Conservation (phyloP, 1,140 invertebrate species). For the Diachasma alloeum region DNA sequence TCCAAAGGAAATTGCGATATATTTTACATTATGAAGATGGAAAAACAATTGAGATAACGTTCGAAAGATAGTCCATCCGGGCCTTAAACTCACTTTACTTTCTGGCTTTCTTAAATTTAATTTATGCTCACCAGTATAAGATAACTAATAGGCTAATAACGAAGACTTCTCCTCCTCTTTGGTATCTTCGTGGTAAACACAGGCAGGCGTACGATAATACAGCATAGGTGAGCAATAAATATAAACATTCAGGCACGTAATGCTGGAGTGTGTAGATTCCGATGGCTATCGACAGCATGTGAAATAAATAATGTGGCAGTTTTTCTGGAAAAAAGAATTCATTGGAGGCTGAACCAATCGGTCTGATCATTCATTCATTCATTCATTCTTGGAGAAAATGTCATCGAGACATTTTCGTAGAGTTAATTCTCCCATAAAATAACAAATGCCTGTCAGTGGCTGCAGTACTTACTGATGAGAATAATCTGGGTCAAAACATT, state of each 20-base stretch:
- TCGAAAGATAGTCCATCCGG: too few species aligned
- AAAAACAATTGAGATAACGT: too few species aligned
- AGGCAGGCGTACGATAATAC: slow-evolving; percentile 50
- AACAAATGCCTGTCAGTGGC: background rate
- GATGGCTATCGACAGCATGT: slow-evolving; percentile 46
- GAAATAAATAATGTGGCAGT: slow-evolving; percentile 41
- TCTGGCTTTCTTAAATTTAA: background rate
- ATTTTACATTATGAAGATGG: too few species aligned
- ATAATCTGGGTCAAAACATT: background rate
- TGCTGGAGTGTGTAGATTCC: slow-evolving; percentile 51
- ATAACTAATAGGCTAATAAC: slow-evolving; percentile 53
- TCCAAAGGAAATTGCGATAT: too few species aligned
- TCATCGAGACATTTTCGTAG: background rate
- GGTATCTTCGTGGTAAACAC: slow-evolving; percentile 40
- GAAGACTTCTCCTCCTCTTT: slow-evolving; percentile 43
- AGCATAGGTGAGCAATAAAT: slow-evolving; percentile 47
- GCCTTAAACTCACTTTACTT: background rate
- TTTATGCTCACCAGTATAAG: slow-evolving; percentile 51
- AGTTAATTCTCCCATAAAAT: too few species aligned
- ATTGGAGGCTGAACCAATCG: too few species aligned
- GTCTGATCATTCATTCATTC: too few species aligned
- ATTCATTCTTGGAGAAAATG: background rate
- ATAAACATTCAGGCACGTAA: slow-evolving; percentile 55
- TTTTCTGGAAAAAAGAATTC: slow-evolving; percentile 38
- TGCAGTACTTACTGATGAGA: background rate